Evolutionary conservation across 2,888 invertebrate genomes (phyloP).

Genomic region (Allolobophora icterica): DNA sequence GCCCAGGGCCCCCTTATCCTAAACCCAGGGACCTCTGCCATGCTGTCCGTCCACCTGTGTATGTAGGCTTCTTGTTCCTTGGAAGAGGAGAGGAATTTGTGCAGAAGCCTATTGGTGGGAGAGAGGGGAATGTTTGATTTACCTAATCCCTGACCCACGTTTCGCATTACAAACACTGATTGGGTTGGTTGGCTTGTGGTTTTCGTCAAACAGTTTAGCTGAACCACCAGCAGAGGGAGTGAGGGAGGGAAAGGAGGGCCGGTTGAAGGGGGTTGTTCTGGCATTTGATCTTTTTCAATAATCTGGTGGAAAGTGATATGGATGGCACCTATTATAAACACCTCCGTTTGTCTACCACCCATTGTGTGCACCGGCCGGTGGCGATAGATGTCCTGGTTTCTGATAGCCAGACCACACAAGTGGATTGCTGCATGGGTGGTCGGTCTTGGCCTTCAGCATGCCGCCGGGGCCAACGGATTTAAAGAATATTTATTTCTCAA

Average conservation of each 20-base stretch:
- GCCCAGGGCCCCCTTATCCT: not conserved
- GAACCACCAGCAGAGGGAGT: too few species aligned
- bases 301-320: not conserved
- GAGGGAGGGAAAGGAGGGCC: not conserved
- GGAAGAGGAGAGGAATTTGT: not conserved
- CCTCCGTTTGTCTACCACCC: conserved; percentile 3
- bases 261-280: not conserved
- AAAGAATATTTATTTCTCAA: not conserved
- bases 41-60: not conserved
- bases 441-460: not conserved
- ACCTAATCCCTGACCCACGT: conserved; percentile 7
- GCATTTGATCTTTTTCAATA: conserved; percentile 17
- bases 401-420: not conserved
- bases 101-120: not conserved
- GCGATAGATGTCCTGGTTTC: not conserved
- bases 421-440: not conserved
- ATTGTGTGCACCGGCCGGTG: not conserved
- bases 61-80: not conserved
- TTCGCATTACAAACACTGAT: conserved; percentile 3
- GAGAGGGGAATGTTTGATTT: conserved; percentile 11
- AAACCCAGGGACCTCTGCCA: not conserved
- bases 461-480: not conserved
- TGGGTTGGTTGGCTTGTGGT: not conserved
- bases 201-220: not conserved
- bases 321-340: conserved; percentile 17